Evolutionary conservation across 2,888 invertebrate species (phyloP).

Genomic region (Heliconius charithonia): DNA sequence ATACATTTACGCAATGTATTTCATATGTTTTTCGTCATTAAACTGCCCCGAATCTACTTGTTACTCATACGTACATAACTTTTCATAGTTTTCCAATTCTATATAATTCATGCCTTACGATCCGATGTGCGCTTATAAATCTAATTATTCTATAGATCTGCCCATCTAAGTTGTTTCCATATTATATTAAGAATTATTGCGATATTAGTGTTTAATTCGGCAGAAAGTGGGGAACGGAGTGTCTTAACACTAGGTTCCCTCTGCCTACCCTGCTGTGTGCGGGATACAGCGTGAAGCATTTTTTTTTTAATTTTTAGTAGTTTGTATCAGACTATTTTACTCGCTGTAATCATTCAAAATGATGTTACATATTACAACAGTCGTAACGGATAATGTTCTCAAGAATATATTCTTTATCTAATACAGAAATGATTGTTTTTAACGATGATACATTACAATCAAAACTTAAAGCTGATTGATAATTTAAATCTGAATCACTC

Average conservation of each 20-base stretch:
- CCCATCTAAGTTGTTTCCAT: background rate
- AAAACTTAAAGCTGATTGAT: constrained; percentile 22
- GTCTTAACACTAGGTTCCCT: no score
- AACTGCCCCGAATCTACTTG: no score
- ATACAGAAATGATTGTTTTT: constrained; percentile 8
- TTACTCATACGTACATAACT: background rate
- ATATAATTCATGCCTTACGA: background rate
- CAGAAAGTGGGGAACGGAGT: no score
- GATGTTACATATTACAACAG: background rate
- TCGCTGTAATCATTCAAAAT: background rate
- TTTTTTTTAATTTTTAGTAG: background rate
- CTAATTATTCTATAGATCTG: background rate
- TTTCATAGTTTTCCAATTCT: background rate
- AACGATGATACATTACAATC: constrained; percentile 21
- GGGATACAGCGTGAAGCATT: no score
- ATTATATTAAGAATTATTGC: no score
- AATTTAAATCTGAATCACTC: constrained; percentile 33
- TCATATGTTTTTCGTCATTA: no score
- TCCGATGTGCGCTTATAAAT: background rate
- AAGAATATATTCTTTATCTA: background rate
- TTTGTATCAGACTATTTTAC: background rate
- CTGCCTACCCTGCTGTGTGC: no score
- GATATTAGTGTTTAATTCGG: background rate
- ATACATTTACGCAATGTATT: no score
- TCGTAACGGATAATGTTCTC: background rate